Percentiles rank a stretch among this genome's conserved stretches.
Evolutionary conservation across 2,113 vertebrate genomes (phyloP).

Genomic region (Mormyrus lacerda): DNA sequence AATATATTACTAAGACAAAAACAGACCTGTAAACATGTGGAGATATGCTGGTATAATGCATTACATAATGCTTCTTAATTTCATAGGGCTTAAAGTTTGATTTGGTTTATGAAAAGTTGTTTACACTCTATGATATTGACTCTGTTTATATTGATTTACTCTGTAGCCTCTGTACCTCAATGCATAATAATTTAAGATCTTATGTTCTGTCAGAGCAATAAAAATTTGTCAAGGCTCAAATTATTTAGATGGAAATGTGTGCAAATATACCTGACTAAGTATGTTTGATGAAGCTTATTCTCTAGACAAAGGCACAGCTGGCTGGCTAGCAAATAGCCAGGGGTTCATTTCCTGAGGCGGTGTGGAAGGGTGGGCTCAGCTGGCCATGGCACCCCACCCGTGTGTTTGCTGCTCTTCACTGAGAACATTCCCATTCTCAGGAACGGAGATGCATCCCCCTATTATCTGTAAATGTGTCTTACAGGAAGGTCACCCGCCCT

Average conservation of each 20-base stretch:
- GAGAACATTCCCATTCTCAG: background rate
- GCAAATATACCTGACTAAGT: background rate
- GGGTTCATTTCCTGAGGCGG: background rate
- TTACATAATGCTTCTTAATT: background rate
- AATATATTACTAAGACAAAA: background rate
- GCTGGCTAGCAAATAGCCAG: background rate
- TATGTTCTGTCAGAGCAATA: background rate
- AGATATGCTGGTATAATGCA: background rate
- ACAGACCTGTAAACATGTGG: background rate
- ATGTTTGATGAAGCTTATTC: background rate
- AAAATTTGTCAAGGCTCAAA: constrained; percentile 4
- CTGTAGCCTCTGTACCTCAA: background rate
- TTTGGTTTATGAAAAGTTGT: background rate
- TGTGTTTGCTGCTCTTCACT: background rate
- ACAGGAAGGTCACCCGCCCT: background rate
- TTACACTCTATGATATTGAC: background rate
- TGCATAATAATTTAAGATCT: background rate
- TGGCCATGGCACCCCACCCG: background rate
- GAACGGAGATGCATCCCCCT: background rate
- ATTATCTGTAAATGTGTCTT: background rate
- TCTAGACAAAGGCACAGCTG: background rate
- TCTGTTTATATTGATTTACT: no score
- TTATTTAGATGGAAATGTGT: background rate
- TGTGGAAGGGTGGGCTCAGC: background rate
- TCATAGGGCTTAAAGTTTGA: background rate